phyloP scores from a whole-genome alignment of 2,113 vertebrate genomes.

The Piaya cayana region DNA sequence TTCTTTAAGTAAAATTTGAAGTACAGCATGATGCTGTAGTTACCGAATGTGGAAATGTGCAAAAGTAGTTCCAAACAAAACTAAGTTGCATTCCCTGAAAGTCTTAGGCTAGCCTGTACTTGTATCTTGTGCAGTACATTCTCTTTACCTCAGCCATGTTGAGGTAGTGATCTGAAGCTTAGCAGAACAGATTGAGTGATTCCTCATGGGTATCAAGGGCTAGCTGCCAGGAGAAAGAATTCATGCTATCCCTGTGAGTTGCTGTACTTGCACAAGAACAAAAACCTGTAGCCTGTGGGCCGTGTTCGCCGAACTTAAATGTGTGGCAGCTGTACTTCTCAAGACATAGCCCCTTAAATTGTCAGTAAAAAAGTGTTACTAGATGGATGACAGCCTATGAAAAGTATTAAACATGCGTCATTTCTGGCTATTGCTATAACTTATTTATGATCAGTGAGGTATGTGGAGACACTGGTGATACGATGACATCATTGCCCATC shows the following conservation, averaged over 20 bases:
- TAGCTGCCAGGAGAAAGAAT: neutral
- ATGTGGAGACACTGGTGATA: neutral
- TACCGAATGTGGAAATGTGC: neutral
- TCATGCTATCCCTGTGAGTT: rapidly evolving
- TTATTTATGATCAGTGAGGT: neutral
- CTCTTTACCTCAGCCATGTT: neutral
- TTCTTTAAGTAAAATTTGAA: neutral
- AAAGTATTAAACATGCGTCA: neutral
- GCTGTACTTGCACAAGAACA: neutral
- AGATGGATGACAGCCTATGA: neutral
- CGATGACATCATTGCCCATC: neutral
- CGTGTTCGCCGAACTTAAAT: neutral
- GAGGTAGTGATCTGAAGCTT: neutral
- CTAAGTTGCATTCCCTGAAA: neutral
- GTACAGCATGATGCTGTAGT: neutral
- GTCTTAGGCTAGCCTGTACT: neutral
- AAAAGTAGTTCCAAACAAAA: neutral
- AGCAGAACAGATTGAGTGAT: neutral
- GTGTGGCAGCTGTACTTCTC: neutral
- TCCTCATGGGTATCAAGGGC: neutral
- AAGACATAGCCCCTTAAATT: neutral
- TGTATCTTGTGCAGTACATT: neutral
- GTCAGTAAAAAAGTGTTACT: neutral
- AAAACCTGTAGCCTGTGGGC: neutral
- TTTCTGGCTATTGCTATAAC: neutral